These are phyloP conservation scores for Pteromalus puparum DNA, from an alignment of 1,140 invertebrate genomes.

Conservation along the genomic window DNA sequence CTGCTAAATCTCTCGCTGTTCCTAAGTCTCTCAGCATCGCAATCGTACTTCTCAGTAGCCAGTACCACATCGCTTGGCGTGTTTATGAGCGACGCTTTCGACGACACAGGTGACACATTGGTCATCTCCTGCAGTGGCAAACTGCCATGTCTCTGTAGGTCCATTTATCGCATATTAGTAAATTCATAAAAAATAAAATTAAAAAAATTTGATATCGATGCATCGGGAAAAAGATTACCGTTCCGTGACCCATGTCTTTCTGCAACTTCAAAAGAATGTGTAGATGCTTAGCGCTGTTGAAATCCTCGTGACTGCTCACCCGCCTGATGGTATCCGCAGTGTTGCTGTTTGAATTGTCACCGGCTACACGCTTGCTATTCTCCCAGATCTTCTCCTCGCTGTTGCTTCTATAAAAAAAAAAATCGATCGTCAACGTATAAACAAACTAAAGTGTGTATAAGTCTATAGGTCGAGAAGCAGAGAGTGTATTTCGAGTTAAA, in stretches of 20 bases:
- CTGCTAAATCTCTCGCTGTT: slow-evolving; percentile 78
- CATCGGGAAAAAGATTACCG: slow-evolving; percentile 59
- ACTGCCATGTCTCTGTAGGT: slow-evolving; percentile 66
- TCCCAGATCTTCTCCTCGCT: slow-evolving; percentile 80
- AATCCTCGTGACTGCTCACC: slow-evolving; percentile 81
- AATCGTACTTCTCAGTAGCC: slow-evolving; percentile 70
- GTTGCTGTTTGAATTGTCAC: slow-evolving; percentile 56
- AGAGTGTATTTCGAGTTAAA: not conserved
- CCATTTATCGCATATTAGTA: not conserved
- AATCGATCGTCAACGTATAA: not conserved
- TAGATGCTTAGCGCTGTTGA: slow-evolving; percentile 75
- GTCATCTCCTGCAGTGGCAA: slow-evolving; percentile 71
- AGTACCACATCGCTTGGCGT: slow-evolving; percentile 65
- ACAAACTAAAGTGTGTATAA: not conserved
- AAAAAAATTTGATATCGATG: slow-evolving; percentile 52
- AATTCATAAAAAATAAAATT: not conserved
- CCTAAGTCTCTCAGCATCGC: slow-evolving; percentile 74
- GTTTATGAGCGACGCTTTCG: slow-evolving; percentile 65
- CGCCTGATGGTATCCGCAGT: slow-evolving; percentile 76
- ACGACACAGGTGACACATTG: slow-evolving; percentile 69
- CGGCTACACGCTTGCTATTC: slow-evolving; percentile 52
- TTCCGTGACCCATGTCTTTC: slow-evolving; percentile 71
- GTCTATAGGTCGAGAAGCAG: not conserved
- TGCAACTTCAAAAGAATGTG: slow-evolving; percentile 70
- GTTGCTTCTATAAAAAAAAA: slow-evolving; percentile 72